These are phyloP conservation scores for Dryobotodes eremita DNA, from an alignment of 2,888 invertebrate genomes.

Conservation along the genomic window DNA sequence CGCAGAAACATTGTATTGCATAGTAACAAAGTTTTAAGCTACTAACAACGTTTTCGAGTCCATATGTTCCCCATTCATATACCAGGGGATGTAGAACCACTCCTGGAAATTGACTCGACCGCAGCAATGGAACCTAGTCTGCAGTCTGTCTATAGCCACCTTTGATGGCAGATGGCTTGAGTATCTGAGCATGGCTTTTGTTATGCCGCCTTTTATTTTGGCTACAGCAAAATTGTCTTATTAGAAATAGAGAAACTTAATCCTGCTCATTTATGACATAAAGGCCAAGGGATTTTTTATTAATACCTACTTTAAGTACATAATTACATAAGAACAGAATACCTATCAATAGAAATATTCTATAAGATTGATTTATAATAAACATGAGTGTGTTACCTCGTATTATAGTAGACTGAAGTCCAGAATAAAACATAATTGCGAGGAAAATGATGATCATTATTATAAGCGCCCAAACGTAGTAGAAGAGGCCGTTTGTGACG, in stretches of 20 bases:
- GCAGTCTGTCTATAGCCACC: constrained; percentile 90
- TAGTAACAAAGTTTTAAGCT: background rate
- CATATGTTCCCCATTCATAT: constrained; percentile 76
- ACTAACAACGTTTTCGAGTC: constrained; percentile 76
- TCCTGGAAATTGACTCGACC: constrained; percentile 91
- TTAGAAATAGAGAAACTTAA: constrained; percentile 6
- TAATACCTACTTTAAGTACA: background rate
- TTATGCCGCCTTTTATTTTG: constrained; percentile 90
- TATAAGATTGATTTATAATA: background rate
- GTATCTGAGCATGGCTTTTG: constrained; percentile 91
- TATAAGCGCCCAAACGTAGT: constrained; percentile 86
- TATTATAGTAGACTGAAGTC: constrained; percentile 87
- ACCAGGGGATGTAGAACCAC: constrained; percentile 92
- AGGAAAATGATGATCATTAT: constrained; percentile 86
- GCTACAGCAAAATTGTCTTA: constrained; percentile 69
- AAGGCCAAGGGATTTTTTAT: background rate
- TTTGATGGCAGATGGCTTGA: constrained; percentile 89
- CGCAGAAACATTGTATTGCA: background rate
- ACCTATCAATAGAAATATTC: background rate
- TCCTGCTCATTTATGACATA: background rate
- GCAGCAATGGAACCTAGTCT: constrained; percentile 92
- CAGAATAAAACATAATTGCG: constrained; percentile 88
- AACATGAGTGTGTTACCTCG: constrained; percentile 74
- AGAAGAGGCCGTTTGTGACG: constrained; percentile 86
- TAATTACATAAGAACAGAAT: background rate